phyloP scores from a whole-genome alignment of 2,888 invertebrate genomes.

The Hydrotaea diabolus region DNA sequence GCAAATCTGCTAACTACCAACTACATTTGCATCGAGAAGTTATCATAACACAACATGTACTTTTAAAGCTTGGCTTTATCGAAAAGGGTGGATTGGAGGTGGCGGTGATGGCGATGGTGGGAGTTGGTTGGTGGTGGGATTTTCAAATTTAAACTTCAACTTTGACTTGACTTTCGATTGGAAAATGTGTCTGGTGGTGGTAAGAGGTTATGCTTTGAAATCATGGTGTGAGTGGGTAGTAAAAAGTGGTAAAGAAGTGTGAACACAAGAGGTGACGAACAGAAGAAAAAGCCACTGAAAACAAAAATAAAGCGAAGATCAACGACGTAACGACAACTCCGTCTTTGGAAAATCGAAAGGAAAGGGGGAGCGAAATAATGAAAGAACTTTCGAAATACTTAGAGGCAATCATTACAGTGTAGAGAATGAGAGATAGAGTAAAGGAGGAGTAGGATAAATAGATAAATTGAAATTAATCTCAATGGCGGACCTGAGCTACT shows the following conservation, averaged over 20 bases:
- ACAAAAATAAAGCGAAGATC: conserved; percentile 8
- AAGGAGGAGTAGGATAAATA: conserved; percentile 51
- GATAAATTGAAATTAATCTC: conserved; percentile 69
- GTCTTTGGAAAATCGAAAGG: neutral
- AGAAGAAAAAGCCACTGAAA: neutral
- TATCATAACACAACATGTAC: neutral
- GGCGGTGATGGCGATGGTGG: neutral
- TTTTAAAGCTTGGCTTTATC: neutral
- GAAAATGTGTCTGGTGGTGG: too few relatives aligned
- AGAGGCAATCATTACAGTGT: conserved; percentile 10
- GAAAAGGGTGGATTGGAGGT: neutral
- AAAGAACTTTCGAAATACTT: neutral
- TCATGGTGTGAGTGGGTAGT: neutral
- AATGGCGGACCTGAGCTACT: conserved; percentile 81
- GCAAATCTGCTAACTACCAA: conserved; percentile 3
- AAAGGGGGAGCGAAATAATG: conserved; percentile 29
- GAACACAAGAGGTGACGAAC: neutral
- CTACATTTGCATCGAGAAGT: conserved; percentile 3
- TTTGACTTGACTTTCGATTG: too few relatives aligned
- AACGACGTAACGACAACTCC: conserved; percentile 32
- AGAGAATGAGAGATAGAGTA: neutral
- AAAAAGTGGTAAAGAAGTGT: neutral
- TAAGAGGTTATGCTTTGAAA: neutral
- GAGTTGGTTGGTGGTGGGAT: too few relatives aligned
- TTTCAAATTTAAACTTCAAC: neutral